These are phyloP conservation scores for Chelonus formosanus DNA, from an alignment of 2,888 invertebrate genomes.

Conservation along the genomic window DNA sequence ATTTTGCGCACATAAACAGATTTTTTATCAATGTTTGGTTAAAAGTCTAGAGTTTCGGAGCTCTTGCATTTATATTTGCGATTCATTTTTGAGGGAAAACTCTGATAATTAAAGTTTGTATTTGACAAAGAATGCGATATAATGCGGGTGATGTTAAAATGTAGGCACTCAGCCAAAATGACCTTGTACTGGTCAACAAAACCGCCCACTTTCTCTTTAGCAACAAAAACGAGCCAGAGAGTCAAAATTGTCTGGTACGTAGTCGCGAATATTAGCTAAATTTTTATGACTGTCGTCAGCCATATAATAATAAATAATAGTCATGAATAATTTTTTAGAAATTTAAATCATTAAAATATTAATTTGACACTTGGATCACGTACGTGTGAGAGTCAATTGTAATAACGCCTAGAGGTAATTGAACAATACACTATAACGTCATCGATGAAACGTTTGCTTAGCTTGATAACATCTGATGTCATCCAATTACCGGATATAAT, in stretches of 20 bases:
- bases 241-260: background rate
- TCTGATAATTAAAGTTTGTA: too few relatives aligned
- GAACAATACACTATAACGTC: slow-evolving; percentile 13
- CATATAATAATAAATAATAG: background rate
- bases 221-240: slow-evolving; percentile 12
- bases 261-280: background rate
- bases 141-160: slow-evolving; percentile 30
- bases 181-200: slow-evolving; percentile 48
- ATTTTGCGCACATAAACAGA: background rate
- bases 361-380: background rate
- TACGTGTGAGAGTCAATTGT: slow-evolving; percentile 1
- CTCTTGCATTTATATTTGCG: too few relatives aligned
- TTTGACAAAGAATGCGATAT: too few relatives aligned
- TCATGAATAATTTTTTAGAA: slow-evolving; percentile 8
- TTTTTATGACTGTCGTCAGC: background rate
- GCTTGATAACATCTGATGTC: slow-evolving; percentile 15
- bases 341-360: slow-evolving; percentile 1
- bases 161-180: slow-evolving; percentile 43
- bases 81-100: too few relatives aligned
- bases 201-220: slow-evolving; percentile 48
- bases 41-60: too few relatives aligned
- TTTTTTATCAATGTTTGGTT: too few relatives aligned
- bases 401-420: background rate
- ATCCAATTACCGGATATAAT: slow-evolving; percentile 8
- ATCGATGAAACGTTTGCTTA: slow-evolving; percentile 18